phyloP scores from a whole-genome alignment of 2,797 vertebrate species.

The Tarsius wallacei region DNA sequence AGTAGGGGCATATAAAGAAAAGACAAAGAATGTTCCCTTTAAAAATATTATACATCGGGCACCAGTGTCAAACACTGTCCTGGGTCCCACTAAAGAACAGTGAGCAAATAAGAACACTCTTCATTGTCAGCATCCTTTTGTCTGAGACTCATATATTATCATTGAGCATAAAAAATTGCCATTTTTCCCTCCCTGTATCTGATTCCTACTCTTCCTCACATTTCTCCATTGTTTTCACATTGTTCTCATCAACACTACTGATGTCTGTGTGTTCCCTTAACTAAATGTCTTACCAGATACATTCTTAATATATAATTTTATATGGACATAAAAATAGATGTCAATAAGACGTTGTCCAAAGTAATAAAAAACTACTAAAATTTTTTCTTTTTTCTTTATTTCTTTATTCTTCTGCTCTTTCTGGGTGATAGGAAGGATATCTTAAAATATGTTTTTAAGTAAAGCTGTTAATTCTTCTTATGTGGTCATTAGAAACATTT shows the following conservation, averaged over 20 bases:
- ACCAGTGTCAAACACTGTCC: not conserved
- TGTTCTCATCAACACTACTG: not conserved
- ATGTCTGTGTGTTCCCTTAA: not conserved
- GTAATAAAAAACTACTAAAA: not conserved
- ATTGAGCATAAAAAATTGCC: not conserved
- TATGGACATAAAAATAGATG: not conserved
- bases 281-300: not conserved
- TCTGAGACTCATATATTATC: not conserved
- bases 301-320: conserved; percentile 20
- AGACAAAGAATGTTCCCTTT: not conserved
- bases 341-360: not conserved
- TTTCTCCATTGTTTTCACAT: not conserved
- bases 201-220: too few species aligned
- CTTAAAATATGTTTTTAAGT: conserved; percentile 31
- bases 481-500: not conserved
- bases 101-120: not conserved
- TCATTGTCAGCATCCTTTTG: not conserved
- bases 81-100: not conserved
- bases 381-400: not conserved
- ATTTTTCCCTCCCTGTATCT: not conserved
- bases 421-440: not conserved
- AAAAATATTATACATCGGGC: not conserved
- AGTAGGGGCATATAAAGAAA: not conserved
- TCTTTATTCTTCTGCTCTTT: not conserved
- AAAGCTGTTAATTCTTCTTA: conserved; percentile 33